Conservation (phyloP, 2,888 invertebrate species). For the Nemoura dubitans region DNA sequence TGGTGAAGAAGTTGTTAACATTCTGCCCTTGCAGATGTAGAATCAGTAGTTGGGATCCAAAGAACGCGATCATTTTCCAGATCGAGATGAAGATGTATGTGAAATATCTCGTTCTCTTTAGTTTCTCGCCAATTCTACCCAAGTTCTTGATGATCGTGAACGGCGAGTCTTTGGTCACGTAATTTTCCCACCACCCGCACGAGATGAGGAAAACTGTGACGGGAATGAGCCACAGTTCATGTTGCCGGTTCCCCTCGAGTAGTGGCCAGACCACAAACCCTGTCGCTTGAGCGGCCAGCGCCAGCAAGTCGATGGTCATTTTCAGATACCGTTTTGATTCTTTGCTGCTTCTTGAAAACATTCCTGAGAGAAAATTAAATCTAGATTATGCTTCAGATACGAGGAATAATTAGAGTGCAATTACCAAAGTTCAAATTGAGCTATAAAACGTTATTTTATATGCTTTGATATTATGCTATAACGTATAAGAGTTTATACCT, state of each 20-base stretch:
- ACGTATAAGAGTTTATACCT: no score
- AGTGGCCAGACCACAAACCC: slow-evolving; percentile 77
- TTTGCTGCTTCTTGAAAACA: slow-evolving; percentile 58
- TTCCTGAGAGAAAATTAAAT: slow-evolving; percentile 45
- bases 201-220: slow-evolving; percentile 74
- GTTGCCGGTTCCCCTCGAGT: slow-evolving; percentile 59
- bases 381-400: neutral
- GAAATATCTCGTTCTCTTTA: slow-evolving; percentile 73
- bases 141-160: slow-evolving; percentile 57
- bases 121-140: slow-evolving; percentile 63
- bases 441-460: neutral
- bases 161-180: slow-evolving; percentile 59
- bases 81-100: slow-evolving; percentile 77
- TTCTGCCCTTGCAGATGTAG: slow-evolving; percentile 58
- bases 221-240: slow-evolving; percentile 69
- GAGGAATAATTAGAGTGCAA: neutral
- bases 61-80: slow-evolving; percentile 81
- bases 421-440: neutral
- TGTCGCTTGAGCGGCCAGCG: slow-evolving; percentile 71
- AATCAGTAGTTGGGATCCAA: slow-evolving; percentile 69
- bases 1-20: slow-evolving; percentile 54
- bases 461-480: no score
- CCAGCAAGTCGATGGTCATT: slow-evolving; percentile 66
- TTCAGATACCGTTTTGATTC: slow-evolving; percentile 60
- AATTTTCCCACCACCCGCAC: slow-evolving; percentile 88